Evolutionary conservation across 1,140 invertebrate genomes (phyloP).

Genomic region (Meloidogyne chitwoodi): DNA sequence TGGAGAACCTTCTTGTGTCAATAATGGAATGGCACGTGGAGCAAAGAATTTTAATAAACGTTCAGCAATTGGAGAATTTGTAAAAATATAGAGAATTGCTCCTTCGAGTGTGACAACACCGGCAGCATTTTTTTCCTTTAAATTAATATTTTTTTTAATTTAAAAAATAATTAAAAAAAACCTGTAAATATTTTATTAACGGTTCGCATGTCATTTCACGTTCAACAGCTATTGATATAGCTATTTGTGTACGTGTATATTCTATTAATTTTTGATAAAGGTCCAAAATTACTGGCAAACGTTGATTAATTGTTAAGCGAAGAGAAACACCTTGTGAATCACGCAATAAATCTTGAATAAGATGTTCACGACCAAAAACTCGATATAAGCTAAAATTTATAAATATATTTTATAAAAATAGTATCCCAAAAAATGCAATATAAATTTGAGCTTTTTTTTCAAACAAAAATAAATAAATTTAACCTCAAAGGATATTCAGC

Average conservation of each 20-base stretch:
- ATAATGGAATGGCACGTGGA: slow-evolving; percentile 30
- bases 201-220: slow-evolving; percentile 25
- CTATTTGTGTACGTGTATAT: slow-evolving; percentile 21
- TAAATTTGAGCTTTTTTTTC: too few species aligned
- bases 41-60: slow-evolving; percentile 43
- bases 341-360: slow-evolving; percentile 42
- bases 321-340: slow-evolving; percentile 32
- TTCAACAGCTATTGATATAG: slow-evolving; percentile 37
- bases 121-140: slow-evolving; percentile 45
- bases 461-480: slow-evolving; percentile 19
- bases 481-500: slow-evolving; percentile 41
- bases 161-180: slow-evolving; percentile 5
- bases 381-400: slow-evolving; percentile 35
- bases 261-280: slow-evolving; percentile 41
- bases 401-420: not conserved
- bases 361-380: slow-evolving; percentile 37
- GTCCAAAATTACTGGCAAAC: slow-evolving; percentile 33
- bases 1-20: not conserved
- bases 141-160: not conserved
- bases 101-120: slow-evolving; percentile 25
- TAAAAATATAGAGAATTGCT: slow-evolving; percentile 33
- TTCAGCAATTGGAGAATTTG: slow-evolving; percentile 31
- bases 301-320: slow-evolving; percentile 32
- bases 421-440: too few species aligned
- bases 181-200: slow-evolving; percentile 40